Percentiles rank a stretch among this genome's conserved stretches.
These are phyloP conservation scores for Folsomia candida DNA, from an alignment of 2,888 invertebrate genomes.

Conservation along the genomic window DNA sequence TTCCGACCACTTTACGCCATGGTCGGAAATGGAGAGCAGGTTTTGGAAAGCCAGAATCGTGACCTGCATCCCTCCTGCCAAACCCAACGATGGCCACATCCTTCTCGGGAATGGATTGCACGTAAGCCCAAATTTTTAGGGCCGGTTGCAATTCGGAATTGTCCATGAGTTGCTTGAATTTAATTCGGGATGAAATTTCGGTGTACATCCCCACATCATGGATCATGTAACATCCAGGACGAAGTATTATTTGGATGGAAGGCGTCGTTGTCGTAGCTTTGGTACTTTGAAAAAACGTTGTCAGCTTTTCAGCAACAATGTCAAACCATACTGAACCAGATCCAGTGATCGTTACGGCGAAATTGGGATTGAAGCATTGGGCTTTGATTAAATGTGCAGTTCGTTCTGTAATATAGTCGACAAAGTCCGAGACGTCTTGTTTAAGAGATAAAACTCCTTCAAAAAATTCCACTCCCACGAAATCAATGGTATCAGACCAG, in stretches of 20 bases:
- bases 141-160: conserved; percentile 24
- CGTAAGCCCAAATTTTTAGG: conserved; percentile 42
- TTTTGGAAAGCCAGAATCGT: conserved; percentile 40
- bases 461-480: conserved; percentile 43
- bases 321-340: conserved; percentile 46
- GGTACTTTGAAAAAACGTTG: conserved; percentile 4
- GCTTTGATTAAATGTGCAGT: conserved; percentile 1
- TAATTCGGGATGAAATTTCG: conserved; percentile 28
- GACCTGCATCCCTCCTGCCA: conserved; percentile 37
- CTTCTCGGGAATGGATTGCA: conserved; percentile 42
- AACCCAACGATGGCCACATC: conserved; percentile 34
- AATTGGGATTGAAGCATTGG: not conserved
- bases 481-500: conserved; percentile 23
- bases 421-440: conserved; percentile 23
- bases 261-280: not conserved
- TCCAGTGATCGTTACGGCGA: conserved; percentile 34
- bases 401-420: conserved; percentile 14
- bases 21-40: conserved; percentile 34
- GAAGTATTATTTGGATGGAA: conserved; percentile 30
- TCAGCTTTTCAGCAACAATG: conserved; percentile 42
- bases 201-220: conserved; percentile 35
- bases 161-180: conserved; percentile 12
- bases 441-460: conserved; percentile 38
- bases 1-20: too few relatives aligned
- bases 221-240: conserved; percentile 44